Evolutionary conservation across 2,113 vertebrate genomes (phyloP).

Genomic region (Cebidichthys violaceus): DNA sequence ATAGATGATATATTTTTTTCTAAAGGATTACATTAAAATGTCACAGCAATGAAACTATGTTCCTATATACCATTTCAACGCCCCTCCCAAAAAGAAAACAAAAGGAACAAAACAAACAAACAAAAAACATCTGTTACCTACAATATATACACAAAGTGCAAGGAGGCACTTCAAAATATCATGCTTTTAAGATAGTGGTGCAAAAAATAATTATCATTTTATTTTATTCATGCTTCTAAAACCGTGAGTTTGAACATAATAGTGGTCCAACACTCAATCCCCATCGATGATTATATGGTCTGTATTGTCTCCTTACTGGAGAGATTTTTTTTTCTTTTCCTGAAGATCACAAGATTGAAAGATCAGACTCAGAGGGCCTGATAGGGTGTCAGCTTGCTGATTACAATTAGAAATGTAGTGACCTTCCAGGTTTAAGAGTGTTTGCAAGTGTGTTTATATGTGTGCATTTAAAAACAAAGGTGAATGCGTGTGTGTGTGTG

Average conservation of each 20-base stretch:
- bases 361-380: conserved; percentile 31
- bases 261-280: conserved; percentile 77
- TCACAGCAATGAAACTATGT: conserved; percentile 86
- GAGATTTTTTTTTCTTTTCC: conserved; percentile 43
- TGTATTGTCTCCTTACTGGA: conserved; percentile 44
- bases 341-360: conserved; percentile 73
- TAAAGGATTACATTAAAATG: conserved; percentile 83
- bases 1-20: conserved; percentile 69
- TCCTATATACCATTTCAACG: conserved; percentile 87
- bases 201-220: conserved; percentile 75
- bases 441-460: background rate
- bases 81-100: conserved; percentile 59
- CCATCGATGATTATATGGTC: conserved; percentile 67
- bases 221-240: conserved; percentile 84
- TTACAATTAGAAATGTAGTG: conserved; percentile 31
- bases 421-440: conserved; percentile 46
- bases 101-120: conserved; percentile 51
- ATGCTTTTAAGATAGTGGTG: conserved; percentile 88
- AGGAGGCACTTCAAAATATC: conserved; percentile 91
- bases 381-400: conserved; percentile 51
- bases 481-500: background rate
- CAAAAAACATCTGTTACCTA: conserved; percentile 87
- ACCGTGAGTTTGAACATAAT: conserved; percentile 77
- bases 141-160: conserved; percentile 93
- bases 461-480: conserved; percentile 3